Percentiles rank a stretch among this genome's conserved stretches.
phyloP scores from a whole-genome alignment of 2,888 invertebrate genomes.

The Synanthedon andrenaeformis region DNA sequence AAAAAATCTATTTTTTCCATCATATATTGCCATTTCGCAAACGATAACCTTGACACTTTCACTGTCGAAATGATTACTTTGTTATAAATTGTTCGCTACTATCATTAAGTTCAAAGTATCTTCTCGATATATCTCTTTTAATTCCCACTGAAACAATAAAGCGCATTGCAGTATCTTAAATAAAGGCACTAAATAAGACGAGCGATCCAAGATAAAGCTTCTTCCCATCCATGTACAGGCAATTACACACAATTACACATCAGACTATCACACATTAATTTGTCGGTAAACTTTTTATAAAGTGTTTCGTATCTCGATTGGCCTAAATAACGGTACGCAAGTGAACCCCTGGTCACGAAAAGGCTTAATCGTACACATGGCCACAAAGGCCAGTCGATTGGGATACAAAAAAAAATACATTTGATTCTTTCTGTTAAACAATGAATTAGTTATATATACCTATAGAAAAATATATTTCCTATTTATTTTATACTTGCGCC shows the following conservation, averaged over 20 bases:
- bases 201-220: constrained; percentile 19
- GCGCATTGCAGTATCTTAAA: constrained; percentile 16
- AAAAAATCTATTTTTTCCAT: too few species aligned
- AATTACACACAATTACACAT: constrained; percentile 8
- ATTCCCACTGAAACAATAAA: constrained; percentile 9
- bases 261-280: constrained; percentile 21
- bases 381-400: not conserved
- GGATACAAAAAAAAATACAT: too few species aligned
- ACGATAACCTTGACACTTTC: too few species aligned
- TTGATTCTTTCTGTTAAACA: too few species aligned
- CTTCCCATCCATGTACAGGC: not conserved
- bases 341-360: not conserved
- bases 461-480: too few species aligned
- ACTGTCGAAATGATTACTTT: too few species aligned
- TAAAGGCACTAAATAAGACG: constrained; percentile 21
- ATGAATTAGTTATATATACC: too few species aligned
- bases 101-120: too few species aligned
- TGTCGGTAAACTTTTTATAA: constrained; percentile 34
- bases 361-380: not conserved
- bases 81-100: too few species aligned
- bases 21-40: too few species aligned
- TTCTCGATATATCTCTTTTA: too few species aligned
- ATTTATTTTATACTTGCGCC: too few species aligned
- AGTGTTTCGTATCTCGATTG: constrained; percentile 24
- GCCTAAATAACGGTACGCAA: constrained; percentile 17